Percentiles rank a stretch among this genome's conserved stretches.
Evolutionary conservation across 2,113 vertebrate species (phyloP).

Genomic region (Mastomys coucha): DNA sequence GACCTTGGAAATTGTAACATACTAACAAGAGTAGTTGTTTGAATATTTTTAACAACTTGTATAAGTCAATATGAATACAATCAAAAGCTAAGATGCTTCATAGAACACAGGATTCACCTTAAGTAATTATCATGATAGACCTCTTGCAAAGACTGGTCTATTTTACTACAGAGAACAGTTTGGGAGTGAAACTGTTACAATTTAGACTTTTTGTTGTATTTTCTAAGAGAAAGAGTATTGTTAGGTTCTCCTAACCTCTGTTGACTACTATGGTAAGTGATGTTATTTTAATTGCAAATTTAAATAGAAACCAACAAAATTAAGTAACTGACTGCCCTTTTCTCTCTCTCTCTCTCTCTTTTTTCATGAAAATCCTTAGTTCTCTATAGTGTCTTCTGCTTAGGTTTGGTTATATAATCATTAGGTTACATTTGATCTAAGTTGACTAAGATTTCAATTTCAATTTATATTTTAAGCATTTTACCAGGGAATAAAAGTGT

Average conservation of each 20-base stretch:
- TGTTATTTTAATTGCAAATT: slow-evolving; percentile 65
- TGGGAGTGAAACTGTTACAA: slow-evolving; percentile 62
- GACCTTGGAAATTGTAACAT: slow-evolving; percentile 68
- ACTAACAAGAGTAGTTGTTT: slow-evolving; percentile 65
- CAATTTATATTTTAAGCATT: slow-evolving; percentile 47
- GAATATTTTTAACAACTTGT: slow-evolving; percentile 64
- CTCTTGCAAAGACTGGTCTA: slow-evolving; percentile 47
- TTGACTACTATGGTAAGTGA: slow-evolving; percentile 67
- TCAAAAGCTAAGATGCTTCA: slow-evolving; percentile 57
- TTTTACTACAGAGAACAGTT: slow-evolving; percentile 67
- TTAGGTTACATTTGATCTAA: slow-evolving; percentile 53
- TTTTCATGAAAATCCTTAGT: neutral
- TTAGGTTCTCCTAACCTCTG: slow-evolving; percentile 66
- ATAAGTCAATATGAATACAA: slow-evolving; percentile 48
- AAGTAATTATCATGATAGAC: slow-evolving; percentile 31
- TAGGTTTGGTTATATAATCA: slow-evolving; percentile 39
- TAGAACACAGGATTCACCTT: slow-evolving; percentile 42
- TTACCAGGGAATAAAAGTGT: slow-evolving; percentile 60
- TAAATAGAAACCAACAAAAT: slow-evolving; percentile 59
- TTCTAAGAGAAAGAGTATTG: slow-evolving; percentile 74
- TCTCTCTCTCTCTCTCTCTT: neutral
- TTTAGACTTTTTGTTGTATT: slow-evolving; percentile 67
- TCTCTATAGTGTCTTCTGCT: slow-evolving; percentile 48
- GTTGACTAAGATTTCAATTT: slow-evolving; percentile 56
- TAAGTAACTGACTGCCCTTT: slow-evolving; percentile 6